A percentile compares a stretch with the other conserved stretches of the same genome.
Conservation (phyloP, 1,140 invertebrate species). For the Papilio aristodemus region DNA sequence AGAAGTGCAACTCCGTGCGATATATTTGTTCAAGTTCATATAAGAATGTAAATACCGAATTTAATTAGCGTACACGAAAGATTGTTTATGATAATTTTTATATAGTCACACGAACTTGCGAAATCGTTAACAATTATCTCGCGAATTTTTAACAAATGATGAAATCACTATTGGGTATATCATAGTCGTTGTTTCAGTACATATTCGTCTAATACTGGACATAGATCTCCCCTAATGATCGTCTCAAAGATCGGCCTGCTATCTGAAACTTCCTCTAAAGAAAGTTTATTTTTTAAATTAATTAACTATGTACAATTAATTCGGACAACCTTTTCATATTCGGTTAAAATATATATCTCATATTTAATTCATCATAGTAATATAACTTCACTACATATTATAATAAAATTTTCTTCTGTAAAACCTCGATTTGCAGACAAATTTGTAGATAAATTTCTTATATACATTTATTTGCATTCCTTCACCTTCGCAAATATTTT, state of each 20-base stretch:
- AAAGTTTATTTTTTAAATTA: too few relatives aligned
- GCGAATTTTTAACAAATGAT: neutral
- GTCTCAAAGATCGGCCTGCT: too few relatives aligned
- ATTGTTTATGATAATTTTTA: conserved; percentile 9
- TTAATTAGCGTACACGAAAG: conserved; percentile 10
- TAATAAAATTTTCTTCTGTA: neutral
- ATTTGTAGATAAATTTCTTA: neutral
- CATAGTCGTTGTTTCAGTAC: too few relatives aligned
- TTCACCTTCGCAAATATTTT: conserved; percentile 8
- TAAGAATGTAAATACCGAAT: conserved; percentile 17
- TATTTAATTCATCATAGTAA: too few relatives aligned
- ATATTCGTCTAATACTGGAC: too few relatives aligned
- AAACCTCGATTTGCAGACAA: neutral
- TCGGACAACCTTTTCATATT: too few relatives aligned
- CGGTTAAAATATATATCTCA: too few relatives aligned
- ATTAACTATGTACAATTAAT: too few relatives aligned
- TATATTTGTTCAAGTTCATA: conserved; percentile 23
- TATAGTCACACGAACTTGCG: conserved; percentile 13
- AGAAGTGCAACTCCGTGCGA: conserved; percentile 21
- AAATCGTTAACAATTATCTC: neutral
- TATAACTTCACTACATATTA: too few relatives aligned
- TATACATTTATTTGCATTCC: conserved; percentile 6
- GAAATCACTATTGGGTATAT: neutral
- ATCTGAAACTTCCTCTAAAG: too few relatives aligned
- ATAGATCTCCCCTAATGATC: too few relatives aligned